Conservation (phyloP, 1,140 invertebrate species). For the Drosophila pseudoananassae region DNA sequence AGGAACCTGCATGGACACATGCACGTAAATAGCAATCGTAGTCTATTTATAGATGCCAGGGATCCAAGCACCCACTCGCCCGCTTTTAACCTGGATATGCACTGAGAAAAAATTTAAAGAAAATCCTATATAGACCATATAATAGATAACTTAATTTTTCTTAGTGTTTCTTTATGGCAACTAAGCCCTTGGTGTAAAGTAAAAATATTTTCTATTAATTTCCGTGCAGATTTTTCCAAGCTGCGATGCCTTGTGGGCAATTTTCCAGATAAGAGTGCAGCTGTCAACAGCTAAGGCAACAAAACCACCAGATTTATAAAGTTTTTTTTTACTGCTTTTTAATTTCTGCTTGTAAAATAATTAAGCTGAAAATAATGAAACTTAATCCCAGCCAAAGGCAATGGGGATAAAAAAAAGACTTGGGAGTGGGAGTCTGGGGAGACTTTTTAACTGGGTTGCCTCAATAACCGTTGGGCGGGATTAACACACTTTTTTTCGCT, state of each 20-base stretch:
- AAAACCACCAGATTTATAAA: constrained; percentile 25
- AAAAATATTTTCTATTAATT: constrained; percentile 52
- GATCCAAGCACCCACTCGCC: constrained; percentile 40
- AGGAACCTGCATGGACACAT: constrained; percentile 66
- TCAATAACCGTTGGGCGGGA: constrained; percentile 72
- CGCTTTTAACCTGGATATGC: constrained; percentile 4
- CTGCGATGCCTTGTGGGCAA: constrained; percentile 34
- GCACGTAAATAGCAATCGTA: constrained; percentile 21
- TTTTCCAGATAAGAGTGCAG: constrained; percentile 53
- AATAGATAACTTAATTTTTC: neutral
- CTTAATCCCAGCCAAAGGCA: constrained; percentile 60
- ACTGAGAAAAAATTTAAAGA: neutral
- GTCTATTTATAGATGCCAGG: constrained; percentile 63
- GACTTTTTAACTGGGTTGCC: constrained; percentile 73
- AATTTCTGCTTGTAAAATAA: constrained; percentile 72
- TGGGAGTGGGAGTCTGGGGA: constrained; percentile 40
- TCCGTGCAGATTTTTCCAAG: neutral
- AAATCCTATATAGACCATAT: neutral
- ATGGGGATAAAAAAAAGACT: constrained; percentile 12
- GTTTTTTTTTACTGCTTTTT: constrained; percentile 26
- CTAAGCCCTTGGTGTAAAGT: constrained; percentile 12
- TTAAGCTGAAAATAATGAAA: constrained; percentile 79
- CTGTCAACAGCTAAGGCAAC: constrained; percentile 55
- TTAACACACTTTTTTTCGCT: constrained; percentile 57
- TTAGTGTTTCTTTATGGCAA: constrained; percentile 5